These are phyloP conservation scores for Pollachius pollachius DNA, from an alignment of 2,113 vertebrate species.

Conservation along the genomic window DNA sequence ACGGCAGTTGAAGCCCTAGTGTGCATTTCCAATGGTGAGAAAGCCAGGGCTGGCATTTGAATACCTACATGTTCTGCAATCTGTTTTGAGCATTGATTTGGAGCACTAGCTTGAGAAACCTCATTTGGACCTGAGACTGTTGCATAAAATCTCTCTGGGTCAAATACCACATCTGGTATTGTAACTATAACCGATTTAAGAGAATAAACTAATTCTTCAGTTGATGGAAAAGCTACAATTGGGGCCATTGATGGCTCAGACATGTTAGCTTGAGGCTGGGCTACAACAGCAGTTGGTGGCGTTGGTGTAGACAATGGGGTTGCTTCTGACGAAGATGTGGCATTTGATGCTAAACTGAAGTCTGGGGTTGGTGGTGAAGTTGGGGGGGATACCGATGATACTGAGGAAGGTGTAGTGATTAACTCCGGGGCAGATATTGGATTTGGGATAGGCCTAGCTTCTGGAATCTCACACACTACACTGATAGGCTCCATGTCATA, in stretches of 20 bases:
- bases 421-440: conserved; percentile 66
- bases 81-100: conserved; percentile 13
- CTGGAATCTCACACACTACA: conserved; percentile 82
- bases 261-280: conserved; percentile 32
- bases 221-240: conserved; percentile 12
- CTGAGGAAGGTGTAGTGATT: conserved; percentile 60
- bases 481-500: conserved; percentile 80
- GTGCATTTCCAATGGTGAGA: conserved; percentile 55
- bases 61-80: conserved; percentile 28
- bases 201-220: conserved; percentile 2
- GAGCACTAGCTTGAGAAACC: conserved; percentile 12
- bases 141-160: conserved; percentile 44
- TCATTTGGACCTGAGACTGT: conserved; percentile 11
- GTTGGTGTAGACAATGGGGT: conserved; percentile 65
- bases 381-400: conserved; percentile 59
- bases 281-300: conserved; percentile 48
- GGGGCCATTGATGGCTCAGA: conserved; percentile 11
- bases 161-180: conserved; percentile 61
- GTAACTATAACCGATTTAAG: conserved; percentile 44
- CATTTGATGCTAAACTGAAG: conserved; percentile 63
- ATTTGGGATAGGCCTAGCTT: conserved; percentile 74
- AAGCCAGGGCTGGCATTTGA: conserved; percentile 66
- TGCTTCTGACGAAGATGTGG: conserved; percentile 64
- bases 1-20: conserved; percentile 27
- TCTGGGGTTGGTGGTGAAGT: conserved; percentile 65